phyloP scores from a whole-genome alignment of 2,113 vertebrate genomes.

The Pseudolaguvia tuberculata region DNA sequence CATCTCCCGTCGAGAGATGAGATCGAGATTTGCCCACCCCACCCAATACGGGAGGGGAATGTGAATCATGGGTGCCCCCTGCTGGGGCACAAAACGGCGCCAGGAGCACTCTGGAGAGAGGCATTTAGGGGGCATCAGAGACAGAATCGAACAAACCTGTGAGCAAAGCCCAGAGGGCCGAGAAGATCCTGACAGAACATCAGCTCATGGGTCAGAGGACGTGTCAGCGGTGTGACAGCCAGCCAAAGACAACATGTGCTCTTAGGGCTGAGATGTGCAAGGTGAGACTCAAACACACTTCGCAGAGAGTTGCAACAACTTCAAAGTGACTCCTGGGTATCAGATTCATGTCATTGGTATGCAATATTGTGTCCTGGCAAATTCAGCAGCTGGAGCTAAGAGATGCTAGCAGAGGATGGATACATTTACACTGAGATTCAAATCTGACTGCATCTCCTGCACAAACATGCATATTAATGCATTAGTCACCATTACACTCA shows the following conservation, averaged over 20 bases:
- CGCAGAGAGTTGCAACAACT: constrained; percentile 50
- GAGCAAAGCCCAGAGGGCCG: constrained; percentile 63
- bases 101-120: constrained; percentile 28
- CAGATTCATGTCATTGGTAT: not conserved
- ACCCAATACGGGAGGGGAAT: constrained; percentile 16
- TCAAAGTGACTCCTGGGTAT: not conserved
- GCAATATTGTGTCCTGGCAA: not conserved
- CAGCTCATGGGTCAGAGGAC: constrained; percentile 70
- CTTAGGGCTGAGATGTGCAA: constrained; percentile 61
- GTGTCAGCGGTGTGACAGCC: constrained; percentile 65
- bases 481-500: too few species aligned
- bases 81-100: constrained; percentile 50
- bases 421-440: not conserved
- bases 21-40: constrained; percentile 51
- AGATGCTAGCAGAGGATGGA: not conserved
- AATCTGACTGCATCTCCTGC: not conserved
- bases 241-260: constrained; percentile 65
- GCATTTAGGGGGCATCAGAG: constrained; percentile 51
- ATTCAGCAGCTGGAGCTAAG: constrained; percentile 4
- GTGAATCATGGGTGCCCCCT: constrained; percentile 53
- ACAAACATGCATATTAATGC: too few species aligned
- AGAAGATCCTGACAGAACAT: constrained; percentile 70
- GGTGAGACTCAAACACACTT: constrained; percentile 60
- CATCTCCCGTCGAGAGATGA: constrained; percentile 23
- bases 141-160: constrained; percentile 51